Evolutionary conservation across 1,140 invertebrate genomes (phyloP).

Genomic region (Drosophila sproati): DNA sequence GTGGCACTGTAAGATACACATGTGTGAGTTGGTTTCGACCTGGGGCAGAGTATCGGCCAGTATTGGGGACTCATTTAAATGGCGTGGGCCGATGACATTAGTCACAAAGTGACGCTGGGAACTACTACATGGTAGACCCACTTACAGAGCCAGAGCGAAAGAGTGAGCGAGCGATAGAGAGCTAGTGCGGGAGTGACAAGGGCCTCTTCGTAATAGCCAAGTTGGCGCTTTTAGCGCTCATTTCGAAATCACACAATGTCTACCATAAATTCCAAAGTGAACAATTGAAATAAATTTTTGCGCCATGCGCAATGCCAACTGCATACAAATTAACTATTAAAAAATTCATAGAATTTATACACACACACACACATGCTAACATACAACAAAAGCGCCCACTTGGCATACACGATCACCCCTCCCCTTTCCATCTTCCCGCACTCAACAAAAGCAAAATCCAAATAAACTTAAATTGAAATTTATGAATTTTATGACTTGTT

Average conservation of each 20-base stretch:
- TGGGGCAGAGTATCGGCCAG: conserved; percentile 21
- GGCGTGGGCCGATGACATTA: conserved; percentile 73
- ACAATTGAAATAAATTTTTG: conserved; percentile 84
- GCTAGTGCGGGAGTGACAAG: not conserved
- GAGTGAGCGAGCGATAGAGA: not conserved
- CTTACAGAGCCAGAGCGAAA: conserved; percentile 18
- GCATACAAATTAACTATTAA: conserved; percentile 83
- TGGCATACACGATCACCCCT: conserved; percentile 22
- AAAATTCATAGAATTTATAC: conserved; percentile 83
- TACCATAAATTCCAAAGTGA: conserved; percentile 82
- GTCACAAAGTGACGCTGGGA: conserved; percentile 58
- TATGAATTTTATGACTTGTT: conserved; percentile 83
- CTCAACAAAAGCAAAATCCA: conserved; percentile 47
- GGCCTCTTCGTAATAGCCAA: conserved; percentile 27
- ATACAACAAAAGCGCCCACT: conserved; percentile 65
- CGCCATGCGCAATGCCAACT: conserved; percentile 77
- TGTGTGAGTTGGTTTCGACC: conserved; percentile 29
- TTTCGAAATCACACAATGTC: conserved; percentile 82
- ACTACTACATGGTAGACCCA: conserved; percentile 46
- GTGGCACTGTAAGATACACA: conserved; percentile 19
- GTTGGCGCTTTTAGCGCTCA: conserved; percentile 58
- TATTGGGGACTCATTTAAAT: conserved; percentile 37
- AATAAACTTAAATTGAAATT: conserved; percentile 83
- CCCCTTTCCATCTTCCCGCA: conserved; percentile 18
- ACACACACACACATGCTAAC: conserved; percentile 43